Evolutionary conservation across 2,888 invertebrate species (phyloP).

Genomic region (Nematopogon swammerdamellus): DNA sequence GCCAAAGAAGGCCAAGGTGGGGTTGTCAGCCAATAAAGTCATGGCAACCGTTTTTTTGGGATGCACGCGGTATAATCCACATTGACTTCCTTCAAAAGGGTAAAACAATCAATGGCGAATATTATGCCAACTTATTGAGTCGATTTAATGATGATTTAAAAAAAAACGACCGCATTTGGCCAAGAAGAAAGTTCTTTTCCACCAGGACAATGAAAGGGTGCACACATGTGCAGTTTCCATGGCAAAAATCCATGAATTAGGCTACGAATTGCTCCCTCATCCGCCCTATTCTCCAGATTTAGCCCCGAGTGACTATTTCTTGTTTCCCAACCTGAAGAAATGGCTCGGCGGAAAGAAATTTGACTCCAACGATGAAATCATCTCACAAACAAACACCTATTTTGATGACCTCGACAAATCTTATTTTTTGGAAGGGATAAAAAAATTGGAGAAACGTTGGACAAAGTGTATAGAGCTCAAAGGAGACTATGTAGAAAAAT

Average conservation of each 20-base stretch:
- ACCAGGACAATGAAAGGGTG: no score
- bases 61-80: background rate
- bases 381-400: conserved; percentile 5
- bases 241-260: no score
- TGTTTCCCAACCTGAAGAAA: no score
- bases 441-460: conserved; percentile 9
- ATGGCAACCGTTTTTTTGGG: conserved; percentile 10
- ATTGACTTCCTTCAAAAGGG: background rate
- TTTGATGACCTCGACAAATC: conserved; percentile 7
- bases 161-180: no score
- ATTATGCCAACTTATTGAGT: background rate
- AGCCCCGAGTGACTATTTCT: no score
- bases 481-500: conserved; percentile 9
- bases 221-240: no score
- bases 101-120: background rate
- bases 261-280: no score
- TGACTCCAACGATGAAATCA: conserved; percentile 4
- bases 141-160: background rate
- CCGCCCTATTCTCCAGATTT: no score
- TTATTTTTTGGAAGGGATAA: conserved; percentile 8
- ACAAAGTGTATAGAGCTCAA: conserved; percentile 8
- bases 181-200: no score
- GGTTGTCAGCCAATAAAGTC: conserved; percentile 12
- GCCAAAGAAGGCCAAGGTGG: conserved; percentile 15
- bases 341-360: no score